Percentiles rank a stretch among this genome's conserved stretches.
Evolutionary conservation across 2,113 vertebrate genomes (phyloP).

Genomic region (Gorsachius goisagi): DNA sequence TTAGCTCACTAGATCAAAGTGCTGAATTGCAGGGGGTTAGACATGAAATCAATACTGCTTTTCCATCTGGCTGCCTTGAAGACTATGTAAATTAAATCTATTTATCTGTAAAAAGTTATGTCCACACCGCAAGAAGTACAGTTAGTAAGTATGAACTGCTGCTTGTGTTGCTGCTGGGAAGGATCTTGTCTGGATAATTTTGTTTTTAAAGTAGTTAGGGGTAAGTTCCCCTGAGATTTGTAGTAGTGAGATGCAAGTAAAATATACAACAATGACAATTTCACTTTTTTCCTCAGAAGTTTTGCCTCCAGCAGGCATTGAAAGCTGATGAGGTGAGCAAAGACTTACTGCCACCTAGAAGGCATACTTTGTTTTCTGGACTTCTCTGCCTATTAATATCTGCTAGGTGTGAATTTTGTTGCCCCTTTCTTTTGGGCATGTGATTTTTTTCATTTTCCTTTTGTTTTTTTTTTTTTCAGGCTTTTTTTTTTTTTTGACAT

Average conservation of each 20-base stretch:
- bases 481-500: neutral
- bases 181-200: neutral
- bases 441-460: neutral
- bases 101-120: neutral
- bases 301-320: neutral
- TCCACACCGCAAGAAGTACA: neutral
- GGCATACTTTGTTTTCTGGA: neutral
- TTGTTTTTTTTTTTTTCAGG: neutral
- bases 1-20: neutral
- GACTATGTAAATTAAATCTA: conserved; percentile 21
- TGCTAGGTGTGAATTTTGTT: neutral
- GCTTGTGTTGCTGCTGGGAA: neutral
- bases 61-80: conserved; percentile 29
- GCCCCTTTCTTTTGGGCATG: neutral
- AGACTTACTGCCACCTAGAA: neutral
- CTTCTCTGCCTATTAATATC: neutral
- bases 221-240: neutral
- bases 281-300: neutral
- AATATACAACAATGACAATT: neutral
- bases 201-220: neutral
- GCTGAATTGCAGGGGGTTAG: neutral
- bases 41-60: conserved; percentile 24
- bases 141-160: neutral
- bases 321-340: neutral
- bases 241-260: neutral